phyloP scores from a whole-genome alignment of 1,140 invertebrate genomes.

The Cydia fagiglandana region DNA sequence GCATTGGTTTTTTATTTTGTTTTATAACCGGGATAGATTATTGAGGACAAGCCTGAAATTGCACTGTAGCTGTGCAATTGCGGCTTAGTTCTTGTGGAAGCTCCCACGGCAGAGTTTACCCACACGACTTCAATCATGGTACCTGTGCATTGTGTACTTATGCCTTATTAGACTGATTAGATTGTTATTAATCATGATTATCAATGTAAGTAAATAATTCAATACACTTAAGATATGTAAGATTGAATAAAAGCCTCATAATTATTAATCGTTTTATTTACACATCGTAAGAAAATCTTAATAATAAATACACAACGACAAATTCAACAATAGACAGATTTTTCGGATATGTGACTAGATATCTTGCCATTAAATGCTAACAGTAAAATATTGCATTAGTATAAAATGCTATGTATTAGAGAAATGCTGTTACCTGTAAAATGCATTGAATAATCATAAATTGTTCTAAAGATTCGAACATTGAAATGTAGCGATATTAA shows the following conservation, averaged over 20 bases:
- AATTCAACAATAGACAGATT: constrained; percentile 9
- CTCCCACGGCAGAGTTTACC: neutral
- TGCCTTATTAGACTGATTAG: constrained; percentile 33
- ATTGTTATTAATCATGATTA: constrained; percentile 2
- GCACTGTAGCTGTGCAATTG: neutral
- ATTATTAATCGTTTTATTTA: constrained; percentile 26
- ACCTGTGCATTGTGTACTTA: constrained; percentile 26
- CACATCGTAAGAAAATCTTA: constrained; percentile 20
- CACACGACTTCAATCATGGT: constrained; percentile 7
- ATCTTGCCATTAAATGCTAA: neutral
- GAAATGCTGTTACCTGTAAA: constrained; percentile 31
- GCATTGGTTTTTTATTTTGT: too few relatives aligned
- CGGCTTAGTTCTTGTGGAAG: neutral
- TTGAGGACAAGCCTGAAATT: neutral
- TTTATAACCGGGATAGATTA: too few relatives aligned
- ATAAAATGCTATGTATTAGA: constrained; percentile 1
- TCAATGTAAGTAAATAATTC: constrained; percentile 12
- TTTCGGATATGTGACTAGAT: constrained; percentile 32
- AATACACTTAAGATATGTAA: constrained; percentile 1
- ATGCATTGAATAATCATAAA: constrained; percentile 4
- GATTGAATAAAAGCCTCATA: neutral
- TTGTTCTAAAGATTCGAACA: neutral
- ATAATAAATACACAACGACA: constrained; percentile 11
- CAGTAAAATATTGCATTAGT: neutral
- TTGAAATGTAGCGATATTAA: neutral